phyloP scores from a whole-genome alignment of 2,113 vertebrate genomes.

The Tupaia chinensis region DNA sequence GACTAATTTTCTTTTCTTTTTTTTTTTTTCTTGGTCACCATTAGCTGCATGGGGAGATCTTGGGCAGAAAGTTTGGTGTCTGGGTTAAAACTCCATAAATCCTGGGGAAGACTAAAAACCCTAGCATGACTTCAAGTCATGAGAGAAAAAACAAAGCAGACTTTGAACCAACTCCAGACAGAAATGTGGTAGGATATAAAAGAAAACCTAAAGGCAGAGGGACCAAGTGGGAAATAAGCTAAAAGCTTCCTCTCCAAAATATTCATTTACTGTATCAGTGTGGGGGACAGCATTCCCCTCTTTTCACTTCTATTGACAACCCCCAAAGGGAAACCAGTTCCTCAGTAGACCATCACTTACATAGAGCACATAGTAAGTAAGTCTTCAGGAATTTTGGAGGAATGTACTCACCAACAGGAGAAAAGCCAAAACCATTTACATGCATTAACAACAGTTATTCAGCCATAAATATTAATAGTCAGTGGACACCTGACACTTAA shows the following conservation, averaged over 20 bases:
- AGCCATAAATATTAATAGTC: neutral
- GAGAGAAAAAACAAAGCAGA: neutral
- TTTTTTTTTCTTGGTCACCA: neutral
- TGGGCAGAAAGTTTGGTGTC: neutral
- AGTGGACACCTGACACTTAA: neutral
- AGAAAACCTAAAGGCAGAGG: neutral
- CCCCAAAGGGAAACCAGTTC: neutral
- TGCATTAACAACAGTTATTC: neutral
- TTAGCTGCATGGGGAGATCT: neutral
- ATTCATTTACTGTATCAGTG: neutral
- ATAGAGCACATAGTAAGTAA: neutral
- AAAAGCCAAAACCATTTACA: neutral
- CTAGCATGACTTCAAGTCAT: neutral
- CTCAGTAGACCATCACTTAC: neutral
- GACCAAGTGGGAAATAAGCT: neutral
- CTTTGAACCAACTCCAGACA: neutral
- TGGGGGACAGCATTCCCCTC: neutral
- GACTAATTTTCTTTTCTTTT: neutral
- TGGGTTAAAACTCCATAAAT: neutral
- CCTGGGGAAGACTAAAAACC: neutral
- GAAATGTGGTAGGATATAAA: neutral
- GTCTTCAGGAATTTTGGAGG: neutral
- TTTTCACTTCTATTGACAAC: neutral
- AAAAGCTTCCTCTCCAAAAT: neutral
- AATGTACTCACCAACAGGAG: neutral